Evolutionary conservation across 2,888 invertebrate species (phyloP), one percentile per base, ranked within the genome.

Genomic region (Tromatobia lineatoria): DNA sequence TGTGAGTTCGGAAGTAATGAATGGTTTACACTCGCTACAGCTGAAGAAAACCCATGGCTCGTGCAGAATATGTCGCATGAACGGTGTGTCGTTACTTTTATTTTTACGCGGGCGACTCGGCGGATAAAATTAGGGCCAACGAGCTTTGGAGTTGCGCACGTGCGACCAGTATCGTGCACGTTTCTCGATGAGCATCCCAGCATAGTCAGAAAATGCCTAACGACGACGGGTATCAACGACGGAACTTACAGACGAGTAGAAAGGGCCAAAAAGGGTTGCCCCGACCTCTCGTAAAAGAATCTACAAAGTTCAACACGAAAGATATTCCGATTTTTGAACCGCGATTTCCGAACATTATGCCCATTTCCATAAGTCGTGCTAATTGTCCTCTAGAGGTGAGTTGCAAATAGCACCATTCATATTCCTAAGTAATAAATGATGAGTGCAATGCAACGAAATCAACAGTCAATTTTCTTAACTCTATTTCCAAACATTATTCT

Each of bases 51-150:
- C n/a, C 47, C 15, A 23, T 18, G 50, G 25, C 38, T 77, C 66
- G 52, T 50, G 67, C 38, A 69, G 50, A 66, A 70, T 70, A 80
- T 85, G 87, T 85, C 84, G 85, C 85, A 84, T 85, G 87, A 80
- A 84, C 85, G 80, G 64, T 82, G 80, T 83, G 82, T 85, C 86
- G 83, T 86, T 86, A 82, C 86, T 86, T 86, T 86, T 86, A 86
- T 86, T 86, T 86, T 86, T 82, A 80, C 71, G 76, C 70, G 59
- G 52, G 73, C 74, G 80, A 74, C 81, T 82, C 84, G 83, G 18
- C 77, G 82, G 86, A 85, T 86, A 86, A 85, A 86, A 85, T 86
- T 86, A 86, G 86, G 85, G 86, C 83, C 74, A 75, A 79, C 74
- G 83, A 54, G 77, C 78, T 64, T 73, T 67, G 78, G 74, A 75